Conservation (phyloP, 2,797 vertebrate genomes). For the Coreius guichenoti region DNA sequence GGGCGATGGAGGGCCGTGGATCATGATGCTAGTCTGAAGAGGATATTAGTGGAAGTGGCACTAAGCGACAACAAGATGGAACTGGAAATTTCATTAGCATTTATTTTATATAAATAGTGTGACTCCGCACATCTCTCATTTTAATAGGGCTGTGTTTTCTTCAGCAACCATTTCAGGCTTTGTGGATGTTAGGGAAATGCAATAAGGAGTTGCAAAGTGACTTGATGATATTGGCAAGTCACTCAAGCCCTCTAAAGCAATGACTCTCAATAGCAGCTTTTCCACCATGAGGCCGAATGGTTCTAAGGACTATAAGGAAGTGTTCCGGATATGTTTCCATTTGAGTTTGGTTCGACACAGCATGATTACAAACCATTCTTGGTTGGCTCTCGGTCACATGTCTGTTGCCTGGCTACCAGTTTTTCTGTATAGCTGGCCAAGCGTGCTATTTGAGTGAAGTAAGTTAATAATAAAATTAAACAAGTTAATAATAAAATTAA, state of each 20-base stretch:
- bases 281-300: background rate
- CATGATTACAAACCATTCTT: background rate
- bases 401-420: background rate
- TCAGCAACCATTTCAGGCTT: slow-evolving; percentile 10
- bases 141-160: slow-evolving; percentile 22
- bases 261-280: background rate
- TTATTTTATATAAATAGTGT: slow-evolving; percentile 46
- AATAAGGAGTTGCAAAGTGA: slow-evolving; percentile 26
- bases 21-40: slow-evolving; percentile 42
- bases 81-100: slow-evolving; percentile 43
- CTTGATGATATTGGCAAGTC: slow-evolving; percentile 13
- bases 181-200: slow-evolving; percentile 20
- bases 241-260: background rate
- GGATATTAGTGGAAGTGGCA: slow-evolving; percentile 49
- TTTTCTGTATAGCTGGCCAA: background rate
- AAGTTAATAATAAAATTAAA: too few species aligned
- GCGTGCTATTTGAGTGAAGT: background rate
- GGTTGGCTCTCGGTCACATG: background rate
- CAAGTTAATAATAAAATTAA: background rate
- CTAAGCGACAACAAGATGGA: slow-evolving; percentile 30
- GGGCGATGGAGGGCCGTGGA: background rate
- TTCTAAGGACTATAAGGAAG: background rate
- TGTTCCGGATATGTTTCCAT: background rate
- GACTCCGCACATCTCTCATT: slow-evolving; percentile 37
- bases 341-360: background rate